Conservation (phyloP, 2,797 vertebrate genomes). For the Ara ararauna region DNA sequence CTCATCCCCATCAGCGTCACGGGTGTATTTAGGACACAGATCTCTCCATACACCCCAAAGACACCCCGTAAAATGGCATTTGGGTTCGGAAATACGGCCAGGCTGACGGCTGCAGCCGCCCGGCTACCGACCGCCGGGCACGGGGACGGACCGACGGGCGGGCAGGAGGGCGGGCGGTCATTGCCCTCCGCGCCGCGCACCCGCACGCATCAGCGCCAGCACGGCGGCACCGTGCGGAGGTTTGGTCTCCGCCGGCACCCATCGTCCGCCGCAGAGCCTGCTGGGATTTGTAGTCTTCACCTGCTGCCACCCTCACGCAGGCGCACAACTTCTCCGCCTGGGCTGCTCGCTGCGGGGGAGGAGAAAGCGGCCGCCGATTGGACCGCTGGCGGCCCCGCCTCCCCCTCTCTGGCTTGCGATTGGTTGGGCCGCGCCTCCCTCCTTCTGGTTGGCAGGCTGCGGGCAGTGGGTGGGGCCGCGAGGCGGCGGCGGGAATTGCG, state of each 20-base stretch:
- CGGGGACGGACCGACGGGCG: background rate
- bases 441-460: background rate
- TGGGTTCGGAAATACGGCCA: fast-evolving
- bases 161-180: fast-evolving
- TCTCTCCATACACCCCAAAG: background rate
- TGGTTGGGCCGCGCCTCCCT: fast-evolving
- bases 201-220: background rate
- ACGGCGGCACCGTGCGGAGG: fast-evolving
- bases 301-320: fast-evolving
- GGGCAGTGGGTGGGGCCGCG: background rate
- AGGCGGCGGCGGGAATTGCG: background rate
- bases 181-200: fast-evolving
- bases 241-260: background rate
- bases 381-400: fast-evolving
- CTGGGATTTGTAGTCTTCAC: background rate
- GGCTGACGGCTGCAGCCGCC: fast-evolving
- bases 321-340: background rate
- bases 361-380: background rate
- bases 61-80: background rate
- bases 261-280: fast-evolving
- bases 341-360: fast-evolving
- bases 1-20: background rate
- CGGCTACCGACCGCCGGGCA: background rate
- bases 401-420: background rate
- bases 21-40: background rate